Conservation (phyloP, 2,113 vertebrate genomes). For the Micromys minutus region DNA sequence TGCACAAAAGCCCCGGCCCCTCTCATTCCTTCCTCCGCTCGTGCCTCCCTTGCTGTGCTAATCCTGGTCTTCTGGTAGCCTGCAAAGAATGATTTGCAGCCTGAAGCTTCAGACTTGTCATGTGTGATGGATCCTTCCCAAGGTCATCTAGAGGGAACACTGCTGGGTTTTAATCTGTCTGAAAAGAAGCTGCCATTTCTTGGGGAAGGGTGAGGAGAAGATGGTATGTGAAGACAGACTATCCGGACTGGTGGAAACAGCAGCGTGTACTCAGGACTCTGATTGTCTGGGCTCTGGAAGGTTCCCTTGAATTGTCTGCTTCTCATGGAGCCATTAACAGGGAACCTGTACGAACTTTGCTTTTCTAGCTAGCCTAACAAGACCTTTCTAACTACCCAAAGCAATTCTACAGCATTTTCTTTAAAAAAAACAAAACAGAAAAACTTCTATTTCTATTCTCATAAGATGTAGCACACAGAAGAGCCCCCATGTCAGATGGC, state of each 20-base stretch:
- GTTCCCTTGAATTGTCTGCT: background rate
- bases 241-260: background rate
- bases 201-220: background rate
- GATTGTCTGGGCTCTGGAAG: background rate
- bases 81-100: background rate
- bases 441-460: background rate
- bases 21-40: conserved; percentile 70
- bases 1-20: conserved; percentile 69
- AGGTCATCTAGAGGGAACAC: background rate
- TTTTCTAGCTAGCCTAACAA: background rate
- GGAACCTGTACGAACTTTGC: background rate
- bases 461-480: background rate
- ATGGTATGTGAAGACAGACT: background rate
- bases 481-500: background rate
- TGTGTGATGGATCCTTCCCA: background rate
- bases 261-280: background rate
- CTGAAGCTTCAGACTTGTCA: background rate
- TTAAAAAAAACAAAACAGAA: background rate
- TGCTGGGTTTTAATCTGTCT: background rate
- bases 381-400: background rate
- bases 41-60: background rate
- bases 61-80: background rate
- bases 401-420: background rate
- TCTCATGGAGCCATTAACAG: background rate
- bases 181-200: background rate